phyloP scores from a whole-genome alignment of 2,888 invertebrate species.

The Taphrorychus bicolor region DNA sequence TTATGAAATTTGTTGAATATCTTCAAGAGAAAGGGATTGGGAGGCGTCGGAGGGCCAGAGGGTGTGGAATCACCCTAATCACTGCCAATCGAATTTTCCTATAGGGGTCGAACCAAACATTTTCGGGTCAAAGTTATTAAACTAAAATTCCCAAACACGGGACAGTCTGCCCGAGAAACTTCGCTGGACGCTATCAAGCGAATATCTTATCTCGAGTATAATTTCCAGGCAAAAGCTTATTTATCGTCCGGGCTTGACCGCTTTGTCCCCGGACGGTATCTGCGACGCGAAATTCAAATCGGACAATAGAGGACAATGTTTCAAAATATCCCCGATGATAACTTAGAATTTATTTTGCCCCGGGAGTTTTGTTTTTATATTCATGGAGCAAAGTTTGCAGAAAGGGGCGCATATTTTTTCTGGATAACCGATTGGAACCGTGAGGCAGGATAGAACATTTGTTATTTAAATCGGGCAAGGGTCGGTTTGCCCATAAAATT shows the following conservation, averaged over 20 bases:
- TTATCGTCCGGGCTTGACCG: slow-evolving; percentile 37
- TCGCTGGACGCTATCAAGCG: slow-evolving; percentile 21
- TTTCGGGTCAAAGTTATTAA: slow-evolving; percentile 32
- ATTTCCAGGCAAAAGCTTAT: slow-evolving; percentile 33
- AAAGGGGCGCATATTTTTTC: background rate
- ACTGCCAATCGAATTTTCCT: slow-evolving; percentile 1
- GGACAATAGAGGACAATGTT: slow-evolving; percentile 37
- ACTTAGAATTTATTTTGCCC: slow-evolving; percentile 34
- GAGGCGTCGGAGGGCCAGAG: background rate
- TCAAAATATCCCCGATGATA: slow-evolving; percentile 38
- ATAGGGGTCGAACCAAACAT: background rate
- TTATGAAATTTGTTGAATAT: background rate
- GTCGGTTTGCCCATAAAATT: too few relatives aligned
- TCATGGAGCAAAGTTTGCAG: background rate
- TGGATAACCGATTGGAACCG: too few relatives aligned
- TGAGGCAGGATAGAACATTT: too few relatives aligned
- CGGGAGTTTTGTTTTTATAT: slow-evolving; percentile 1
- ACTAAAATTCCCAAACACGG: slow-evolving; percentile 23
- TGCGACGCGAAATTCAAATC: slow-evolving; percentile 40
- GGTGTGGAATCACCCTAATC: background rate
- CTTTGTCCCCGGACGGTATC: slow-evolving; percentile 28
- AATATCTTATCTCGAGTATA: slow-evolving; percentile 30
- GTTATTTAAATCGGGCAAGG: too few relatives aligned
- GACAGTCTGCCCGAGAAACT: slow-evolving; percentile 23
- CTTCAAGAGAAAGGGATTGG: background rate